A percentile compares a stretch with the other conserved stretches of the same genome.
phyloP scores from a whole-genome alignment of 2,113 vertebrate species.

The Alces alces region DNA sequence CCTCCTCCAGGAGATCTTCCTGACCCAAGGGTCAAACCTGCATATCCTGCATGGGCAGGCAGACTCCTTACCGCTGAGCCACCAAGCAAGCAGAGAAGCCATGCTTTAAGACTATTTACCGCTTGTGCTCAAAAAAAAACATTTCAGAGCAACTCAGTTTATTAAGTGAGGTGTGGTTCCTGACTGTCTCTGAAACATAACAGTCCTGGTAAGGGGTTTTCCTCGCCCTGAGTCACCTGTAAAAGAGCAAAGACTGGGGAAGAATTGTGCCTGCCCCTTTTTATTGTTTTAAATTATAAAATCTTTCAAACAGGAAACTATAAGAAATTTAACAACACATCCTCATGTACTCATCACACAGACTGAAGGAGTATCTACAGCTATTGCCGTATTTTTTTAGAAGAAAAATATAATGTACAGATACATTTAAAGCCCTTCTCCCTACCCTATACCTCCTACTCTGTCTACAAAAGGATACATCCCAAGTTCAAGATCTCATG shows the following conservation, averaged over 20 bases:
- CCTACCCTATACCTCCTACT: background rate
- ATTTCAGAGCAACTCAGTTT: background rate
- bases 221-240: background rate
- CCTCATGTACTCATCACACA: background rate
- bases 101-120: rapidly evolving
- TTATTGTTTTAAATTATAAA: background rate
- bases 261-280: background rate
- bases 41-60: background rate
- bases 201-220: background rate
- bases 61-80: background rate
- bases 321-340: background rate
- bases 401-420: background rate
- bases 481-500: too few relatives aligned
- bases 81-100: background rate
- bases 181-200: background rate
- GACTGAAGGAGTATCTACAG: background rate
- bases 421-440: background rate
- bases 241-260: background rate
- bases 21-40: background rate
- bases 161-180: background rate
- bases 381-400: background rate
- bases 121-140: background rate
- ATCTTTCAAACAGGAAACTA: background rate
- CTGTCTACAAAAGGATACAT: background rate
- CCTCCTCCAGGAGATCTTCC: background rate